phyloP scores from a whole-genome alignment of 2,113 vertebrate species.

The Saccopteryx leptura region DNA sequence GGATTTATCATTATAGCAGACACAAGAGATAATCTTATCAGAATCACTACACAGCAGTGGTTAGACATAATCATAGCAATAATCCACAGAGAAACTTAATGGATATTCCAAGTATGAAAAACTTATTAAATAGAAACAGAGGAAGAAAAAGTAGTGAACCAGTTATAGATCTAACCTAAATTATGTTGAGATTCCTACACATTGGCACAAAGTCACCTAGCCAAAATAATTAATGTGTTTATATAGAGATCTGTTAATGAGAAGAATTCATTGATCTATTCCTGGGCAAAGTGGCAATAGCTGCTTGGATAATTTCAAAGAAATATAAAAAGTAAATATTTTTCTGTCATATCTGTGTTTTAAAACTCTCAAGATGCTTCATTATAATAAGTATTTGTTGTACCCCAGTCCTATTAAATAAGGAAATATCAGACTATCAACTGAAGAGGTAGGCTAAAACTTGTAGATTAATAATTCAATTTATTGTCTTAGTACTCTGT shows the following conservation, averaged over 20 bases:
- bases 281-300: background rate
- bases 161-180: background rate
- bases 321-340: background rate
- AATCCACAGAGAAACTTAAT: conserved; percentile 1
- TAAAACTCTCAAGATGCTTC: background rate
- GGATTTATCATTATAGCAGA: background rate
- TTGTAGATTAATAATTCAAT: background rate
- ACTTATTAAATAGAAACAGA: background rate
- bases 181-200: background rate
- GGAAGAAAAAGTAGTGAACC: conserved; percentile 1
- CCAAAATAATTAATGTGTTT: background rate
- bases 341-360: background rate
- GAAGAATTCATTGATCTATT: background rate
- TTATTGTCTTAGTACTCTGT: background rate
- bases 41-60: background rate
- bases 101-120: background rate
- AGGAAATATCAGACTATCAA: background rate
- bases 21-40: background rate
- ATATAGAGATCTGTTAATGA: background rate
- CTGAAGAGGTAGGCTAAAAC: background rate
- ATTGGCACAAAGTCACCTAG: background rate
- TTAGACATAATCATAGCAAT: background rate
- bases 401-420: background rate
- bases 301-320: background rate
- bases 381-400: background rate